These are phyloP conservation scores for Athene noctua DNA, from an alignment of 2,113 vertebrate genomes.

Conservation along the genomic window DNA sequence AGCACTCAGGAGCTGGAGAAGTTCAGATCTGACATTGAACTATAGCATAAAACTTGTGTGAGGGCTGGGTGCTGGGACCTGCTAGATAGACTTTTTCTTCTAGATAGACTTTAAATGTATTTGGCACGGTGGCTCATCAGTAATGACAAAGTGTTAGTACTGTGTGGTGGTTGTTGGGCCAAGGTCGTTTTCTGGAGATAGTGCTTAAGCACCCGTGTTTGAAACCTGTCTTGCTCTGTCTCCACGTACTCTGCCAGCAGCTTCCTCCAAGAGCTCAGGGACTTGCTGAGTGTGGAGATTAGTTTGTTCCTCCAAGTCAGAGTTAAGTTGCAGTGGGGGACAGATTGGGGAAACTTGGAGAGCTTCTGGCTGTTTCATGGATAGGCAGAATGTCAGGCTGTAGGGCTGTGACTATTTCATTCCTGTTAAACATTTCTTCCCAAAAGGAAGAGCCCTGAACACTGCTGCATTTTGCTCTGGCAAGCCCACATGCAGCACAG, in stretches of 20 bases:
- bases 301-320: constrained; percentile 33
- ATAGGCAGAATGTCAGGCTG: background rate
- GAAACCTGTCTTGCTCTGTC: background rate
- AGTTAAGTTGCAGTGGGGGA: background rate
- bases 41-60: background rate
- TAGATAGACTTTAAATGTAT: background rate
- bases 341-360: constrained; percentile 47
- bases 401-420: background rate
- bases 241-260: background rate
- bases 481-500: background rate
- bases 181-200: background rate
- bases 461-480: background rate
- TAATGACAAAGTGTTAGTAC: background rate
- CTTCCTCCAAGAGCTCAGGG: background rate
- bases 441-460: background rate
- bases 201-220: background rate
- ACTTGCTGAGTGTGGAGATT: background rate
- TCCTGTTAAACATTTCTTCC: background rate
- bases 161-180: background rate
- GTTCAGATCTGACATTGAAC: background rate
- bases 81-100: background rate
- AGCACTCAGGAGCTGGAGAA: background rate
- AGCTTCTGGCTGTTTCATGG: background rate
- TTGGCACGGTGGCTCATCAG: background rate
- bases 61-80: background rate